A percentile compares a stretch with the other conserved stretches of the same genome.
Conservation (phyloP, 2,888 invertebrate species). For the Aleiodes alternator region DNA sequence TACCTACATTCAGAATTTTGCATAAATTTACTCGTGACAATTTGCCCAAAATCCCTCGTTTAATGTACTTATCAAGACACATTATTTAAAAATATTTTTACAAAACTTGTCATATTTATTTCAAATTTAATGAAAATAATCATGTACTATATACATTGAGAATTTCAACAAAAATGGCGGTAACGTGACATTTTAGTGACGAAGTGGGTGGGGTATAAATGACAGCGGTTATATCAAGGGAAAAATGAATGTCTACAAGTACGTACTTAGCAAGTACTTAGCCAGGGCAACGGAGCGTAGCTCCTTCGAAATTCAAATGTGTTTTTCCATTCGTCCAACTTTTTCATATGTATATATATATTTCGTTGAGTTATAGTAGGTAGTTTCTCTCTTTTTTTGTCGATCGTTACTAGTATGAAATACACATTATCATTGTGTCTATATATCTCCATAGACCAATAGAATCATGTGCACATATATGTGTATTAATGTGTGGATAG, state of each 20-base stretch:
- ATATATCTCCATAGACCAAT: slow-evolving; percentile 46
- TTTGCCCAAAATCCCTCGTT: too few species aligned
- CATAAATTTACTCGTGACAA: too few species aligned
- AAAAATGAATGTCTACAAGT: slow-evolving; percentile 68
- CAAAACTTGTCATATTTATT: too few species aligned
- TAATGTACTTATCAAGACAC: too few species aligned
- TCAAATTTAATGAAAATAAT: too few species aligned
- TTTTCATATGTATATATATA: slow-evolving; percentile 23
- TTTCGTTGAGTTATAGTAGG: neutral
- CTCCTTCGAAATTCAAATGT: slow-evolving; percentile 63
- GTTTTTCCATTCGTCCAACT: slow-evolving; percentile 44
- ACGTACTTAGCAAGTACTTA: slow-evolving; percentile 71
- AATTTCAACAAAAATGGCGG: slow-evolving; percentile 38
- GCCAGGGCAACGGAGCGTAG: slow-evolving; percentile 68
- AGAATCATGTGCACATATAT: slow-evolving; percentile 32
- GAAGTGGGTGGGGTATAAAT: slow-evolving; percentile 10
- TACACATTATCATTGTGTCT: neutral
- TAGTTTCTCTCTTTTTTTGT: slow-evolving; percentile 16
- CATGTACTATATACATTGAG: too few species aligned
- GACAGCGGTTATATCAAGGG: slow-evolving; percentile 54
- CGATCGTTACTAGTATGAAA: slow-evolving; percentile 49
- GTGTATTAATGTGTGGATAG: slow-evolving; percentile 45
- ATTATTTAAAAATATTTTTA: too few species aligned
- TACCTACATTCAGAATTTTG: too few species aligned
- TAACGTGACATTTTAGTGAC: slow-evolving; percentile 12